phyloP scores from a whole-genome alignment of 2,113 vertebrate genomes.

The Ammospiza caudacuta region DNA sequence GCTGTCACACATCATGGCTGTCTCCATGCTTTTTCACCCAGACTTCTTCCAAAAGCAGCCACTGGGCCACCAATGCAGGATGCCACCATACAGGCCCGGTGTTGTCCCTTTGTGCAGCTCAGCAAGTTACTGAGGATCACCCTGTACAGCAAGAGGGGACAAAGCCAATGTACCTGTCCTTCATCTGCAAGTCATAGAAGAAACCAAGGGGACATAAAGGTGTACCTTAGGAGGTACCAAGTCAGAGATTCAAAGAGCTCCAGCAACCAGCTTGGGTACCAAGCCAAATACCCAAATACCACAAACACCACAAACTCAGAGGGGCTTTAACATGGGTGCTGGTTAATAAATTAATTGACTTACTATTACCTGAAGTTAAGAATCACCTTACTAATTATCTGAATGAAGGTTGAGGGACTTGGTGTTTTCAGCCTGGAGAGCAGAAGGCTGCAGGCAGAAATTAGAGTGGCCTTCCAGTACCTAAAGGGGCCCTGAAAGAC shows the following conservation, averaged over 20 bases:
- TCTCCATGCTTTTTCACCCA: neutral
- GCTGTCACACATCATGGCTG: neutral
- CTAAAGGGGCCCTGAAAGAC: neutral
- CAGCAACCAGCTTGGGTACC: neutral
- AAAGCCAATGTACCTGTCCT: neutral
- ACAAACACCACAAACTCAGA: neutral
- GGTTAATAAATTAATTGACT: neutral
- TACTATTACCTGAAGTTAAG: neutral
- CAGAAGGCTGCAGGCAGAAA: neutral
- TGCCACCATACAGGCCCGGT: neutral
- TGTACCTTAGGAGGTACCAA: neutral
- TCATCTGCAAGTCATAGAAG: neutral
- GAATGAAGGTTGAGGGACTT: neutral
- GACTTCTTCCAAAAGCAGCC: neutral
- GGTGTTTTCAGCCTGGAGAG: neutral
- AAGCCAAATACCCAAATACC: neutral
- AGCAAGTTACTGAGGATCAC: neutral
- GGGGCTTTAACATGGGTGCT: accelerated
- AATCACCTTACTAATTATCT: neutral
- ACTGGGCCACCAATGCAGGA: neutral
- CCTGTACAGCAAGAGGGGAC: neutral
- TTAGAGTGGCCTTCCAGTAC: neutral
- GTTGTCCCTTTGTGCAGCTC: neutral
- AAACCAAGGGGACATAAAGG: neutral
- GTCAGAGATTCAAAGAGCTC: neutral